Evolutionary conservation across 1,140 invertebrate genomes (phyloP), one percentile per base, ranked within the genome.

Genomic region (Spodoptera litura): DNA sequence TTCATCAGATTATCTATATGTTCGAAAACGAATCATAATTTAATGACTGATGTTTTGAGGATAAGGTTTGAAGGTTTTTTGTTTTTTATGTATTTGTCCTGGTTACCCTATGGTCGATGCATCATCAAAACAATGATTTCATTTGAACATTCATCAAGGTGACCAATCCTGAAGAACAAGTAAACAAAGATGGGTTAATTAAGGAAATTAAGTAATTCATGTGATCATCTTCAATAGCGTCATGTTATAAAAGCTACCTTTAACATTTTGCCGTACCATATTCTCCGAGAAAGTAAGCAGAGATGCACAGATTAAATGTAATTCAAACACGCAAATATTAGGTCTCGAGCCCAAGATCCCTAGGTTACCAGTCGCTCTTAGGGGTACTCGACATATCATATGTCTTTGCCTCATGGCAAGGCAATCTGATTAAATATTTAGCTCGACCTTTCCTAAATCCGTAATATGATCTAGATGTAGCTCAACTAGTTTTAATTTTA

Each of bases 111-210:
- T 49, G 62, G 8, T 15, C 1, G 25, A 49, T 25, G 3, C 44
- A 49, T 15, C 44, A 49, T 49, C 9, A 66, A 49, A 20, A 70
- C 5, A 27, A n/a, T 70, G 49, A 53, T 52, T 53, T 70, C 12
- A 70, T 66, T 20, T 56, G 20, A 38, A 20, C 27, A 74, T n/a
- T 74, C 72, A 74, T 51, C 72, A 74, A 74, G 56, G 56, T 51
- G 56, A 51, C 56, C 56, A 61, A 74, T 15, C 44, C 0, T 58
- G 31, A 20, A 27, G 31, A 38, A 74, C 6, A 20, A 49, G 25
- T 51, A 20, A 61, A 15, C 1, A 56, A 15, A 15, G 31, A 6
- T 15, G 11, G 44, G 15, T 44, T 44, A 52, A 74, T 49, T 20
- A 20, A 31, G 56, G 72, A 61, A 51, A 56, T 56, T 15, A 25